Evolutionary conservation across 2,797 vertebrate species (phyloP).

Genomic region (Sebastes diploproa): DNA sequence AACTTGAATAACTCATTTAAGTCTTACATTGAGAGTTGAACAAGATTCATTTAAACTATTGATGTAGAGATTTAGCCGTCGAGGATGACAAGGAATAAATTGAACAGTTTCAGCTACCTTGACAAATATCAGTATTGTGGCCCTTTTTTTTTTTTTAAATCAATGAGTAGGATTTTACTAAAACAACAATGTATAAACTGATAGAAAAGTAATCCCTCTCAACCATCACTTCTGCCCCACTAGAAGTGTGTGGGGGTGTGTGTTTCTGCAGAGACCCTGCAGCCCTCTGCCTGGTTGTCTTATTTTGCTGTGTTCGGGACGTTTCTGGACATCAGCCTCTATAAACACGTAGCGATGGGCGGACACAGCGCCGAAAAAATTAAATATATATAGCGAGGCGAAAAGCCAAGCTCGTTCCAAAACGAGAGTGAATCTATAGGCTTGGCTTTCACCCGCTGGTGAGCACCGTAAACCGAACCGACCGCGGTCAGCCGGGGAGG

Average conservation of each 20-base stretch:
- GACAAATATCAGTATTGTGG: background rate
- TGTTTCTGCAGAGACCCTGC: background rate
- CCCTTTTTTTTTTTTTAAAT: background rate
- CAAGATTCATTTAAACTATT: constrained; percentile 6
- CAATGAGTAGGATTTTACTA: background rate
- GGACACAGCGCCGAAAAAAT: background rate
- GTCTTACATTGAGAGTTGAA: background rate
- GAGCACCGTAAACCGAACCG: too few relatives aligned
- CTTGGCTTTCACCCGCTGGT: background rate
- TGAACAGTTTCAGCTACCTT: background rate
- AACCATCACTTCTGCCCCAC: background rate
- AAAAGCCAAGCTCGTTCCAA: background rate
- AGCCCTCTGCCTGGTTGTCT: background rate
- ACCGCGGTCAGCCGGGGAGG: too few relatives aligned
- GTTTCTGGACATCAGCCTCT: too few relatives aligned
- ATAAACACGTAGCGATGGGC: too few relatives aligned
- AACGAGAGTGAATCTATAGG: background rate
- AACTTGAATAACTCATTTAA: constrained; percentile 16
- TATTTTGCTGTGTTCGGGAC: too few relatives aligned
- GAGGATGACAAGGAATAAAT: background rate
- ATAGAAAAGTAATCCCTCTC: too few relatives aligned
- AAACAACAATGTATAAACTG: background rate
- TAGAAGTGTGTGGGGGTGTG: background rate
- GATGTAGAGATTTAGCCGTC: background rate
- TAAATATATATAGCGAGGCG: background rate